phyloP scores from a whole-genome alignment of 2,888 invertebrate species.

The Seira musarum region DNA sequence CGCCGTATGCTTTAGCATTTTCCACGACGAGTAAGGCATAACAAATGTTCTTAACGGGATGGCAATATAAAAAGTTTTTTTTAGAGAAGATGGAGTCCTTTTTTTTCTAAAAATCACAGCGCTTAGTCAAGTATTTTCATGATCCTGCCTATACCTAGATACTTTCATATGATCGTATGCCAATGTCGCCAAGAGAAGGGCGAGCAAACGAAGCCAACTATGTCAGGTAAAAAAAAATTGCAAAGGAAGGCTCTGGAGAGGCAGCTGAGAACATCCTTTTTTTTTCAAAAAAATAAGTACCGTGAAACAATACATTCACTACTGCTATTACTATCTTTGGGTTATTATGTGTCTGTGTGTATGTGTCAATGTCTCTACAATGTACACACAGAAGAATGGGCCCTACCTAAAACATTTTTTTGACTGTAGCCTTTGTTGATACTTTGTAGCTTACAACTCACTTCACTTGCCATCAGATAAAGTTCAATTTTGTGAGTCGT shows the following conservation, averaged over 20 bases:
- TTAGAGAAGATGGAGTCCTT: not conserved
- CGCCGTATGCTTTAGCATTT: conserved; percentile 33
- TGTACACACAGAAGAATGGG: not conserved
- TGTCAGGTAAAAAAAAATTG: conserved; percentile 20
- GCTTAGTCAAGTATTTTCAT: not conserved
- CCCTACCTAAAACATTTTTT: not conserved
- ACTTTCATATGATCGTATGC: conserved; percentile 7
- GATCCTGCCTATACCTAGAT: conserved; percentile 5
- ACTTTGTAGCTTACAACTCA: conserved; percentile 15
- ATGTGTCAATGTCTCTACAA: conserved; percentile 34
- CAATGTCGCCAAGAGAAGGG: conserved; percentile 16
- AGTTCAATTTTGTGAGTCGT: conserved; percentile 44
- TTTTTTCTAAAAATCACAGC: conserved; percentile 13
- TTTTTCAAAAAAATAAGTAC: not conserved
- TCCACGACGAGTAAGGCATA: conserved; percentile 32
- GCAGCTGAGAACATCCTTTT: conserved; percentile 5
- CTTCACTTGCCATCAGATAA: conserved; percentile 35
- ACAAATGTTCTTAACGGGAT: conserved; percentile 30
- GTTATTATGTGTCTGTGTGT: not conserved
- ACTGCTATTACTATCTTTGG: not conserved
- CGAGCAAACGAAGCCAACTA: not conserved
- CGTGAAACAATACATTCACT: not conserved
- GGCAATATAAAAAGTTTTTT: not conserved
- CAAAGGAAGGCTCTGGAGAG: not conserved
- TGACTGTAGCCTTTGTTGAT: not conserved